Percentiles rank a stretch among this genome's conserved stretches.
phyloP scores from a whole-genome alignment of 2,113 vertebrate genomes.

The Tenrec ecaudatus region DNA sequence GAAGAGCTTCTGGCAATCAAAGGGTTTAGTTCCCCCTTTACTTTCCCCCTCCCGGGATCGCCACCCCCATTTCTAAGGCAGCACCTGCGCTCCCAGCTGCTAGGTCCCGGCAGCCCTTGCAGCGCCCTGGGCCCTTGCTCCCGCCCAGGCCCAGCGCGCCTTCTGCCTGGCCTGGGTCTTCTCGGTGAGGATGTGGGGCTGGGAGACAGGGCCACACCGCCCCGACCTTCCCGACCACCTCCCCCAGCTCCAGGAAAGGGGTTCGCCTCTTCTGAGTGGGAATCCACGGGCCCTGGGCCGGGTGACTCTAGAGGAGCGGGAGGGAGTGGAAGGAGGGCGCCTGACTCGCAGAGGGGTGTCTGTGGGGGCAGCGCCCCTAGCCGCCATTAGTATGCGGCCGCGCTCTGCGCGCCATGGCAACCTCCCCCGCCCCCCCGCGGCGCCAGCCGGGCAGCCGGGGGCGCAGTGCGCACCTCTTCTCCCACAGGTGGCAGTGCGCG shows the following conservation, averaged over 20 bases:
- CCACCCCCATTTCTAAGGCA: constrained; percentile 57
- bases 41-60: constrained; percentile 10
- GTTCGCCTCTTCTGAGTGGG: background rate
- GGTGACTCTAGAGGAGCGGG: background rate
- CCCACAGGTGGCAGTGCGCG: constrained; percentile 82
- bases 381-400: constrained; percentile 81
- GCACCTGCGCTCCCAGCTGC: constrained; percentile 70
- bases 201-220: background rate
- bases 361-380: constrained; percentile 51
- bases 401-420: constrained; percentile 82
- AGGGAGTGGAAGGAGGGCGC: constrained; percentile 52
- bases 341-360: background rate
- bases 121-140: background rate
- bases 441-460: constrained; percentile 73
- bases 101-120: background rate
- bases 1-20: background rate
- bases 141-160: background rate
- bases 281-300: background rate
- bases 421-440: constrained; percentile 58
- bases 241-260: background rate
- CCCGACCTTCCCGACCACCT: background rate
- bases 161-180: background rate
- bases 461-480: constrained; percentile 79
- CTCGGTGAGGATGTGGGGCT: background rate
- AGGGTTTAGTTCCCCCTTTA: constrained; percentile 47